Conservation (phyloP, 2,113 vertebrate genomes). For the Melozone crissalis region DNA sequence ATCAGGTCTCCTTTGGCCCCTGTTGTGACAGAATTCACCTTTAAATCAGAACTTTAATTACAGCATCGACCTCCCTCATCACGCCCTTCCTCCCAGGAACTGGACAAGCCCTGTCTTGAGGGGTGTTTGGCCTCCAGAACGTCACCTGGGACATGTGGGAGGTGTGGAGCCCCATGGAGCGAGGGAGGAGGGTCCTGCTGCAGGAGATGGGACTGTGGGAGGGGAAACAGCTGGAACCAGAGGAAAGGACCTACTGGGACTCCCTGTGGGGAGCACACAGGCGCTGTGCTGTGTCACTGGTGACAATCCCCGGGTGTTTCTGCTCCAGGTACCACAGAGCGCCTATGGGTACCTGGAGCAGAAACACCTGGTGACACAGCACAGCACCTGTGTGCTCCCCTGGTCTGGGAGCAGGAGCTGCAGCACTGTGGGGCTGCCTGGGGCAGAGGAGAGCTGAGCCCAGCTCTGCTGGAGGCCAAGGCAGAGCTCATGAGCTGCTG, state of each 20-base stretch:
- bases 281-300: background rate
- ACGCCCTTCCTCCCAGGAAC: background rate
- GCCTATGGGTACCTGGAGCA: too few relatives aligned
- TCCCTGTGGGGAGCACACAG: background rate
- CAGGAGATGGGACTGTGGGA: accelerated
- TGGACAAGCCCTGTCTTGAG: background rate
- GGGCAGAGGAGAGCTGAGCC: background rate
- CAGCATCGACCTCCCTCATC: background rate
- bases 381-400: too few relatives aligned
- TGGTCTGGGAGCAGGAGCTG: background rate
- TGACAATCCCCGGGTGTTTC: accelerated
- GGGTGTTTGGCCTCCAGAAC: background rate
- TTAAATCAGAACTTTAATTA: background rate
- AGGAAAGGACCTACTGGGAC: background rate
- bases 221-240: background rate
- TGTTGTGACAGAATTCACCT: background rate
- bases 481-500: background rate
- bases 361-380: too few relatives aligned
- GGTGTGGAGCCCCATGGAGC: accelerated
- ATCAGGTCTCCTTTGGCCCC: background rate
- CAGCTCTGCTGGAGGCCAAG: background rate
- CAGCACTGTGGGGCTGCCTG: background rate
- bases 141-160: background rate
- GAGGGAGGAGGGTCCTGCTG: background rate
- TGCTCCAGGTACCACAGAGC: too few relatives aligned